Base-by-base conservation (phyloP, 1,140 invertebrate species). In the Heliconius nattereri region DNA sequence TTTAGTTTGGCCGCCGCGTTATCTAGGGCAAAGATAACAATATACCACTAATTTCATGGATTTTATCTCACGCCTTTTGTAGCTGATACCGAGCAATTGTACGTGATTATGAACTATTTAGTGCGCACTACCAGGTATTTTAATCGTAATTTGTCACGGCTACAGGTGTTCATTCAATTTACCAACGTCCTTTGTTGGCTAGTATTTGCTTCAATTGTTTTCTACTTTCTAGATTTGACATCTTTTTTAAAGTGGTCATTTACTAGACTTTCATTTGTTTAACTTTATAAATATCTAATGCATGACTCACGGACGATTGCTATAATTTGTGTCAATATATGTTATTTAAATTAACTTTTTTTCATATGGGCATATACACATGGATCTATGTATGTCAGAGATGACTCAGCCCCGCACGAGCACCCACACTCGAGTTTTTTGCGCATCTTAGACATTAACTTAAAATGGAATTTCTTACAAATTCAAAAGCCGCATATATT, bases 1-100 rank as follows among this genome's bases (percentile, higher is more conserved):
- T 86, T 89, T 85, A 84, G 83, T 85, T 82, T 83, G 82, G 79
- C 78, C 83, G 76, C 71, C 71, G 52, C 72, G 74, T 71, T 78
- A 78, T 83, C 76, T 80, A 74, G 78, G 76, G 57, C 80, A 80
- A 76, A 80, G 79, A 75, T 80, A 79, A 85, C 81, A 82, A 82
- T 82, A 80, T 78, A 74, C 79, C 78, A 84, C 80, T 82, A 79
- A 84, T 82, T 81, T 83, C 79, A 83, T 81, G 81, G 78, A 76
- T 78, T 80, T 83, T 80, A 80, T 80, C 76, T 75, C 73, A 79
- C 54, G 70, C 75, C 78, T 76, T 57, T 78, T 75, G 76, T 78
- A 76, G 75, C 37, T 66, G 77, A 75, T 75, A 75, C 52, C 45
- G 35, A 71, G 23, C 57, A 78, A 74, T 74, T 71, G 76, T 75